Evolutionary conservation across 2,888 invertebrate species (phyloP), one percentile per base, ranked within the genome.

Genomic region (Polylopha cassiicola): DNA sequence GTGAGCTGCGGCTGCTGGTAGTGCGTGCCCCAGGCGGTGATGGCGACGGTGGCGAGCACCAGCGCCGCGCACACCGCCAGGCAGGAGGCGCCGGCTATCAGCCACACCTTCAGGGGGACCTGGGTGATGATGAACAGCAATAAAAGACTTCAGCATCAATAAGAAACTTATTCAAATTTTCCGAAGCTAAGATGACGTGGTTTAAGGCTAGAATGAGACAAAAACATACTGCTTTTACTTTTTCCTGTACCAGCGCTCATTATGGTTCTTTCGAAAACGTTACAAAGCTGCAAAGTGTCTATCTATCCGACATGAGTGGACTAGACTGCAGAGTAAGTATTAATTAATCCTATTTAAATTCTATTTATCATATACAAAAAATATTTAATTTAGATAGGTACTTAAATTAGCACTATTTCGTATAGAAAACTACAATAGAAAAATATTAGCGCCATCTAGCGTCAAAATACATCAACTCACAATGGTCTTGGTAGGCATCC

Each of bases 31-130:
- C 81, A 82, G 3, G 68, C 66, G 0, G 81, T 81, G 48, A 84
- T 67, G 2, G 77, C 73, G 1, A 85, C 71, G 0, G 84, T 85
- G 0, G 84, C 84, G 0, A 85, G 58, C 1, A 85, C 85, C 8
- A 85, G 45, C 0, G 67, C 78, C 0, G 73, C 82, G 50, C 82
- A 82, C 0, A 85, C 82, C 0, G 81, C 79, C 54, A 84, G 78
- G 43, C 85, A 85, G 0, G 82, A 84, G 0, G 81, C 82, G 13
- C 79, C 75, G 1, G 85, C 81, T 1, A 81, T 65, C 0, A 84
- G 58, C 84, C 85, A 85, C 1, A 85, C 81, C 37, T 76, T 80
- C 4, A 85, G 48, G 0, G 85, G 84, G 0, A 85, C 84, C 85
- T 85, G 65, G 0, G n/a, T n/a, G n/a, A n/a, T n/a, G n/a, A n/a